These are phyloP conservation scores for Centropus unirufus DNA, from an alignment of 2,113 vertebrate species.

Conservation along the genomic window DNA sequence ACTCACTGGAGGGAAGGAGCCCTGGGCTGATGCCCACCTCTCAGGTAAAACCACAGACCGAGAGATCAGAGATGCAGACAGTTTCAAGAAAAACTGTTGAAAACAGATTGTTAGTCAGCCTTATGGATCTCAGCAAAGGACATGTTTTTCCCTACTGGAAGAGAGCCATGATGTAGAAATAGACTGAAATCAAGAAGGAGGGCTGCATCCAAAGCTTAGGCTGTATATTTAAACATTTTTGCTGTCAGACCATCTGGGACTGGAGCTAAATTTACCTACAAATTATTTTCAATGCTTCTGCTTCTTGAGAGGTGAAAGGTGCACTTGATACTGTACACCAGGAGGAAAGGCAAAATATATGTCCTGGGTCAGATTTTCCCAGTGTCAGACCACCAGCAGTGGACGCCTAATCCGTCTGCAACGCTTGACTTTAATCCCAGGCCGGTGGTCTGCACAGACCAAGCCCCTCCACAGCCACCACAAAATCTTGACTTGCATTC, in stretches of 20 bases:
- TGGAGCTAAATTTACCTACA: slow-evolving; percentile 52
- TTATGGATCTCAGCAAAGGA: neutral
- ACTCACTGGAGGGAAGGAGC: neutral
- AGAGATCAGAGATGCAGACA: neutral
- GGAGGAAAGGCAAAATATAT: neutral
- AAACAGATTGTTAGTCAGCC: slow-evolving; percentile 31
- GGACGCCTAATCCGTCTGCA: neutral
- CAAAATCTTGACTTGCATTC: neutral
- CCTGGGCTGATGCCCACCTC: neutral
- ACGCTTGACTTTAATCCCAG: neutral
- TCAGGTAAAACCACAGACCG: neutral
- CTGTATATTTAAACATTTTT: slow-evolving; percentile 44
- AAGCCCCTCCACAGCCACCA: neutral
- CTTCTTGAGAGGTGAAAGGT: slow-evolving; percentile 36
- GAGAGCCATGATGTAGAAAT: slow-evolving; percentile 41
- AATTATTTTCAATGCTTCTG: slow-evolving; percentile 1
- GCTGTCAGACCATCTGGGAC: slow-evolving; percentile 29
- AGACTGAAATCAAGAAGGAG: slow-evolving; percentile 9
- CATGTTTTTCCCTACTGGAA: slow-evolving; percentile 23
- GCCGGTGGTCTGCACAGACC: fast-evolving
- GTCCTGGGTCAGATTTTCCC: neutral
- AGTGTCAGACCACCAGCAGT: neutral
- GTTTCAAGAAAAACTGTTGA: neutral
- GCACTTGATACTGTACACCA: neutral
- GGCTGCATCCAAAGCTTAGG: neutral